These are phyloP conservation scores for Cynopterus brachyotis DNA, from an alignment of 2,113 vertebrate species.

Conservation along the genomic window DNA sequence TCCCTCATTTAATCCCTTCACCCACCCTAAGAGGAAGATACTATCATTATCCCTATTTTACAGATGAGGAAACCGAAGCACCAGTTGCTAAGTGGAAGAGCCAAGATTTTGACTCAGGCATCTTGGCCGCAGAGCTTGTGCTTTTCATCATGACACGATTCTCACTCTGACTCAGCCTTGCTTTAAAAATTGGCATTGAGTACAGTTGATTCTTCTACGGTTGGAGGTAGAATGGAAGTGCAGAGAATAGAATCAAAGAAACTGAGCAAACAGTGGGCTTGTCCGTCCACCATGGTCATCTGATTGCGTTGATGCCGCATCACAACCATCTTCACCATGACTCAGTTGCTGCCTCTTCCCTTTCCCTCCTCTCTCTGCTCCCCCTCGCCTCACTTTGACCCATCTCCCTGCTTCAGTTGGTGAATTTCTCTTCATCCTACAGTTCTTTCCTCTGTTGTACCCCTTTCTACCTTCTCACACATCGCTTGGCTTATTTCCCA, in stretches of 20 bases:
- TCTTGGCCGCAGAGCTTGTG: neutral
- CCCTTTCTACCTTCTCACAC: neutral
- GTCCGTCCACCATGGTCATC: neutral
- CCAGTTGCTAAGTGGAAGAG: neutral
- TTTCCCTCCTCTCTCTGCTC: fast-evolving
- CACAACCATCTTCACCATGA: fast-evolving
- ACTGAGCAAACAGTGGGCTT: neutral
- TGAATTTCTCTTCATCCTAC: neutral
- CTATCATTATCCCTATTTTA: neutral
- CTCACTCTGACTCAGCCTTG: neutral
- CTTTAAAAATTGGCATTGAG: neutral
- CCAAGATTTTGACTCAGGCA: neutral
- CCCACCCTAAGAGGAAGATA: neutral
- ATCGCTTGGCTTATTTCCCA: neutral
- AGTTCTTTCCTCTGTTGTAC: neutral
- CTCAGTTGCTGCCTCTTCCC: neutral
- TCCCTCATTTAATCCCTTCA: neutral
- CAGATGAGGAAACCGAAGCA: neutral
- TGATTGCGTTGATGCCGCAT: fast-evolving
- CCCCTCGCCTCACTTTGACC: neutral
- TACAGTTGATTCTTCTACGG: neutral
- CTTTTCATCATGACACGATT: neutral
- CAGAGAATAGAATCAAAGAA: neutral
- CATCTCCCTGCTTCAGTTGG: neutral
- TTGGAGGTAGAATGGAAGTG: neutral